Evolutionary conservation across 2,113 vertebrate species (phyloP), one percentile per base, ranked within the genome.

Genomic region (Cnemophilus loriae): DNA sequence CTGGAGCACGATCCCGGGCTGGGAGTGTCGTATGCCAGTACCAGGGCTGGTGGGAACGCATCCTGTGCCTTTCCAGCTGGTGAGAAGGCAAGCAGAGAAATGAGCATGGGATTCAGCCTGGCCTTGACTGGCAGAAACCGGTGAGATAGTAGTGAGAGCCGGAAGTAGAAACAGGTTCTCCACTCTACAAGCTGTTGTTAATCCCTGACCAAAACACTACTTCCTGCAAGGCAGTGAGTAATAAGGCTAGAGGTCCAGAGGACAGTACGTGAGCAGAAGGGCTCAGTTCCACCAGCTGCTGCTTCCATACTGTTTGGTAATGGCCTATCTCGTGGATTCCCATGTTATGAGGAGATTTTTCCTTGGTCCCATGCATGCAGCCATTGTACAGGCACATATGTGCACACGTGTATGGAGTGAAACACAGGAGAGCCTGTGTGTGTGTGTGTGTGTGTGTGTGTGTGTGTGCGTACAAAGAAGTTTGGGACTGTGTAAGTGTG

Each of bases 21-120:
- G 33, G 21, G 9, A 35, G 27, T 14, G 1, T 2, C 0, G 0
- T 6, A 13, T 7, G 2, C 50, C 1, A 1, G 11, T n/a, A 8
- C 24, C 1, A 3, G 37, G 37, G 17, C 10, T 7, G 15, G n/a
- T 6, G 27, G 52, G 27, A 50, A 22, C 0, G 2, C 11, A 23
- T 9, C 26, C 16, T 27, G 57, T 7, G 53, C 10, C 3, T 68
- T 60, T 65, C 11, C 63, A 74, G 35, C 28, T 4, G 4, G 4
- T 50, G 21, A 44, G 74, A 50, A 46, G 41, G 27, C 18, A 39
- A 20, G 22, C 6, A 22, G n/a, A 70, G 39, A 27, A 89, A 23
- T 23, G 52, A 32, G 20, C 16, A 4, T 2, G 7, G 27, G 4
- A 6, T 73, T 87, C 42, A 73, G 18, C 33, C 37, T 2, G 7